Percentiles rank a stretch among this genome's conserved stretches.
Evolutionary conservation across 2,888 invertebrate species (phyloP).

Genomic region (Pachymerium ferrugineum): DNA sequence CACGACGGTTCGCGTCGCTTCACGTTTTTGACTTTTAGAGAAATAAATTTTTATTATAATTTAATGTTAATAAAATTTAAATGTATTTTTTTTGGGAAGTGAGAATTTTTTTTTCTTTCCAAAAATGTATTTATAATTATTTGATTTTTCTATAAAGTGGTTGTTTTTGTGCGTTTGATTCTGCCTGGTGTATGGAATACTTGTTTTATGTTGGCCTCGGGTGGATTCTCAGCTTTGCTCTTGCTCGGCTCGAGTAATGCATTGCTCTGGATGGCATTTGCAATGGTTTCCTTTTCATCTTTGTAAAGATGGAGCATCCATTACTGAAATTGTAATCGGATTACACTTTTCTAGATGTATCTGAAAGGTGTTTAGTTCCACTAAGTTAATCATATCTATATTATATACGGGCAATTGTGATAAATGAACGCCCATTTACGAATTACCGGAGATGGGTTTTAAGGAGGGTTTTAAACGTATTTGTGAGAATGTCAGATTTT

Average conservation of each 20-base stretch:
- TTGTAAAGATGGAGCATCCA: constrained; percentile 21
- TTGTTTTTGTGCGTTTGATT: constrained; percentile 5
- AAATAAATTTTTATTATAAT: neutral
- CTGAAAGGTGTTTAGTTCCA: constrained; percentile 14
- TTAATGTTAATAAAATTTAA: neutral
- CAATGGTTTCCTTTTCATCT: constrained; percentile 18
- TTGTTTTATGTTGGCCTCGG: constrained; percentile 21
- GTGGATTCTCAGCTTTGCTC: constrained; percentile 21
- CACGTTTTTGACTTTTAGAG: neutral
- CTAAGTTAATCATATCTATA: constrained; percentile 17
- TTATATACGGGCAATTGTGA: neutral
- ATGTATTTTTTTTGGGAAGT: neutral
- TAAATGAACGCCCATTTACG: constrained; percentile 1
- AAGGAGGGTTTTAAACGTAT: neutral
- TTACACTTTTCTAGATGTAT: constrained; percentile 9
- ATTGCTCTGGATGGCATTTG: constrained; percentile 9
- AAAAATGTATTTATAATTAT: neutral
- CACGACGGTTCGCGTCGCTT: neutral
- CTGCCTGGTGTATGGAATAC: constrained; percentile 7
- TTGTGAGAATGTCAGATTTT: neutral
- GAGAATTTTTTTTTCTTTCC: neutral
- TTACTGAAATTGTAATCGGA: constrained; percentile 14
- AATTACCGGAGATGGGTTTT: neutral
- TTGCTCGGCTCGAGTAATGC: constrained; percentile 21
- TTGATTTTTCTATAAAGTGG: neutral